phyloP scores from a whole-genome alignment of 2,113 vertebrate genomes.

The Xyrauchen texanus region DNA sequence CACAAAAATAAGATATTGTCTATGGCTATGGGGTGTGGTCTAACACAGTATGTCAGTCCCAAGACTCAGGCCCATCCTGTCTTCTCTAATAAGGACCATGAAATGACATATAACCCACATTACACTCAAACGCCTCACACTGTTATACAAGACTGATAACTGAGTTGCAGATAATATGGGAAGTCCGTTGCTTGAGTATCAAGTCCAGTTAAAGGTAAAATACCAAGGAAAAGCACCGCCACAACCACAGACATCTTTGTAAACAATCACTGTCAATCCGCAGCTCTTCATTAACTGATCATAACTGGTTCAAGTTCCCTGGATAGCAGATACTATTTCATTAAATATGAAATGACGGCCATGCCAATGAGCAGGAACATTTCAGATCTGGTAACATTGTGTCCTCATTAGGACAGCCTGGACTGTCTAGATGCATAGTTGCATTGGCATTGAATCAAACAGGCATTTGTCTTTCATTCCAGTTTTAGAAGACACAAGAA shows the following conservation, averaged over 20 bases:
- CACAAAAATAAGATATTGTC: conserved; percentile 63
- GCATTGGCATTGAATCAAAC: neutral
- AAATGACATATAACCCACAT: neutral
- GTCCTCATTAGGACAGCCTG: neutral
- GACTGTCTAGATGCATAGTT: too few relatives aligned
- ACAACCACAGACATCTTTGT: too few relatives aligned
- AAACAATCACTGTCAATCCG: too few relatives aligned
- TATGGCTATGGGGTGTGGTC: conserved; percentile 60
- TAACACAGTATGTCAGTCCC: conserved; percentile 57
- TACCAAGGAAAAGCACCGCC: too few relatives aligned
- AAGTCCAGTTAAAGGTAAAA: too few relatives aligned
- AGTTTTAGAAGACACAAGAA: neutral
- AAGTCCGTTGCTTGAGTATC: too few relatives aligned
- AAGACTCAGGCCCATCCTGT: conserved; percentile 48
- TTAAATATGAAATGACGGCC: too few relatives aligned
- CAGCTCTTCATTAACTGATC: too few relatives aligned
- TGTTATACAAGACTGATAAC: neutral
- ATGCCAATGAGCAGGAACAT: neutral
- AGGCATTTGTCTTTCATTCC: neutral
- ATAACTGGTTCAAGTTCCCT: too few relatives aligned
- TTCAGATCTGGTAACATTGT: neutral
- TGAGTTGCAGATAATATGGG: too few relatives aligned
- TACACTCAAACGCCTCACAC: neutral
- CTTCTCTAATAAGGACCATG: conserved; percentile 27
- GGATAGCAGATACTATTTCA: too few relatives aligned